phyloP scores from a whole-genome alignment of 2,888 invertebrate species.

The Drosophila aldrichi region DNA sequence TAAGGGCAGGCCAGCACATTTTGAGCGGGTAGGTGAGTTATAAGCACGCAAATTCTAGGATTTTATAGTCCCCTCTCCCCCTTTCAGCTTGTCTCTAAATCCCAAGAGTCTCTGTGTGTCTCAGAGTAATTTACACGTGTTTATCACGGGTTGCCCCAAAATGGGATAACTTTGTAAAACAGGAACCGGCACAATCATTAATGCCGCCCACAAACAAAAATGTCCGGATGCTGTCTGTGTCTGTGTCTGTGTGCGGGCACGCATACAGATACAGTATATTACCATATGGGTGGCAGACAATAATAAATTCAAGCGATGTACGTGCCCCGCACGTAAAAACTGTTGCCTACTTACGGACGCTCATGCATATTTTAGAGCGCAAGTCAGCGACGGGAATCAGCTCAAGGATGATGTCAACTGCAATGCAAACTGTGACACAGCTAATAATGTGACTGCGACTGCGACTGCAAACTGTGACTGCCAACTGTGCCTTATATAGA shows the following conservation, averaged over 20 bases:
- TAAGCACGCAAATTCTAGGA: slow-evolving; percentile 11
- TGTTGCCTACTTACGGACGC: slow-evolving; percentile 60
- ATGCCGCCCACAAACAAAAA: slow-evolving; percentile 47
- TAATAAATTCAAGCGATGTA: slow-evolving; percentile 70
- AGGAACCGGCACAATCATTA: slow-evolving; percentile 49
- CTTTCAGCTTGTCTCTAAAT: background rate
- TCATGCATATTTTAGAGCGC: slow-evolving; percentile 57
- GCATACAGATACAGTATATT: slow-evolving; percentile 36
- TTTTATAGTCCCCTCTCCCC: background rate
- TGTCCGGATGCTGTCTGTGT: slow-evolving; percentile 2
- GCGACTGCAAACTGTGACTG: background rate
- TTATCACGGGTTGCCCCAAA: slow-evolving; percentile 59
- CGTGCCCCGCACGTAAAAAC: slow-evolving; percentile 57
- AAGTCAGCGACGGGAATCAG: slow-evolving; percentile 12
- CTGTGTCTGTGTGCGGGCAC: slow-evolving; percentile 4
- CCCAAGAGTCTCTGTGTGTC: slow-evolving; percentile 21
- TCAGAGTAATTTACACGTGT: slow-evolving; percentile 66
- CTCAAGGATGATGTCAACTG: background rate
- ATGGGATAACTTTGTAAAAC: slow-evolving; percentile 58
- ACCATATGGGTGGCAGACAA: slow-evolving; percentile 54
- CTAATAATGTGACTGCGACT: slow-evolving; percentile 6
- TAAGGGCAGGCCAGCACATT: slow-evolving; percentile 1
- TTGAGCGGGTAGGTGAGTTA: background rate
- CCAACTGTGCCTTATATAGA: background rate
- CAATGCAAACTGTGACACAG: slow-evolving; percentile 11